A percentile compares a stretch with the other conserved stretches of the same genome.
Conservation (phyloP, 2,113 vertebrate species). For the Lonchura striata region DNA sequence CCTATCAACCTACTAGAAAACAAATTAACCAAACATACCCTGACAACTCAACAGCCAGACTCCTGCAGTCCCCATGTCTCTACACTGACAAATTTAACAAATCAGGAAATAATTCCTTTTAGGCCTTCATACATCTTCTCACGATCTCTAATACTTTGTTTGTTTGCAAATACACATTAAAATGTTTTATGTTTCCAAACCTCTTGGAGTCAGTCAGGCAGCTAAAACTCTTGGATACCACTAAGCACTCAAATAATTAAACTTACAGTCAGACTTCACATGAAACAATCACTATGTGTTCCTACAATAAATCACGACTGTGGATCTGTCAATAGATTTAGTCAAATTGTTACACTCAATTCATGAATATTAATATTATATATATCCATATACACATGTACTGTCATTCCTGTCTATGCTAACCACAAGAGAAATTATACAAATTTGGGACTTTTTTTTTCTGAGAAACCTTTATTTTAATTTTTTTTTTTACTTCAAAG, state of each 20-base stretch:
- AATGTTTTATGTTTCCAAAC: not conserved
- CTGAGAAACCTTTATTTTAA: not conserved
- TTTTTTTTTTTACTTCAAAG: not conserved
- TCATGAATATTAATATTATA: not conserved
- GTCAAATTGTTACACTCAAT: not conserved
- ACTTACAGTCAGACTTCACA: not conserved
- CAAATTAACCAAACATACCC: not conserved
- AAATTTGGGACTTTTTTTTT: not conserved
- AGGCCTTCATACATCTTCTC: not conserved
- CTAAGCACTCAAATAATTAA: not conserved
- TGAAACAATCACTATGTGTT: not conserved
- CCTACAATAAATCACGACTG: not conserved
- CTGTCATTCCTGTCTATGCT: not conserved
- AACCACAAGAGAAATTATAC: not conserved
- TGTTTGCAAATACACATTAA: not conserved
- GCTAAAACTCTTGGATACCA: not conserved
- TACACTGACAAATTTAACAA: not conserved
- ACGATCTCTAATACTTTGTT: not conserved
- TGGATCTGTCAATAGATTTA: not conserved
- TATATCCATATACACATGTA: fast-evolving
- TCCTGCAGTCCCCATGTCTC: not conserved
- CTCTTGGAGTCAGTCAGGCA: not conserved
- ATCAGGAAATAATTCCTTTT: not conserved
- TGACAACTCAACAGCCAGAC: not conserved
- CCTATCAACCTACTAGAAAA: not conserved